Conservation (phyloP, 2,113 vertebrate genomes). For the Puffinus mauretanicus region DNA sequence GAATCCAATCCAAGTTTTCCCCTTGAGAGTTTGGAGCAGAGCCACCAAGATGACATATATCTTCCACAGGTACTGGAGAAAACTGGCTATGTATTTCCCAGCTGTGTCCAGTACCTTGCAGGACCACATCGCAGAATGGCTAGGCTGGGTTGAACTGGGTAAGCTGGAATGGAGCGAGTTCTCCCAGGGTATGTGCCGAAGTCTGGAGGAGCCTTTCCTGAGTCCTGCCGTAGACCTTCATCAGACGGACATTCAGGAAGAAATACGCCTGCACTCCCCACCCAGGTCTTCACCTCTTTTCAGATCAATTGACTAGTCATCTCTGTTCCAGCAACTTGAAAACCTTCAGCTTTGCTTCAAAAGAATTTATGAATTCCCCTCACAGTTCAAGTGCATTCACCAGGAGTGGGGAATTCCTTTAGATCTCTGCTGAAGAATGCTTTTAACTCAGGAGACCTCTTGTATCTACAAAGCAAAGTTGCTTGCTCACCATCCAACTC, state of each 20-base stretch:
- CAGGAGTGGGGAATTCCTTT: slow-evolving; percentile 47
- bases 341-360: slow-evolving; percentile 27
- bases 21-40: background rate
- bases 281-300: background rate
- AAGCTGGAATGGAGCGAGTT: background rate
- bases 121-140: background rate
- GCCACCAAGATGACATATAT: background rate
- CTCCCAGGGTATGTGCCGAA: background rate
- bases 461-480: slow-evolving; percentile 42
- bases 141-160: background rate
- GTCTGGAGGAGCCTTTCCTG: background rate
- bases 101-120: background rate
- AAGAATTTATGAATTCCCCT: slow-evolving; percentile 21
- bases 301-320: background rate
- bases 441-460: slow-evolving; percentile 11
- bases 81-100: background rate
- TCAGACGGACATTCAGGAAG: background rate
- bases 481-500: background rate
- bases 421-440: slow-evolving; percentile 43
- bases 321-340: slow-evolving; percentile 27
- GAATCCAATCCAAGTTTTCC: background rate
- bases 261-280: background rate
- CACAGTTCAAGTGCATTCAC: background rate
- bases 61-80: background rate
- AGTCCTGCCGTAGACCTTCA: background rate